phyloP scores from a whole-genome alignment of 2,797 vertebrate species.

The Acomys russatus region DNA sequence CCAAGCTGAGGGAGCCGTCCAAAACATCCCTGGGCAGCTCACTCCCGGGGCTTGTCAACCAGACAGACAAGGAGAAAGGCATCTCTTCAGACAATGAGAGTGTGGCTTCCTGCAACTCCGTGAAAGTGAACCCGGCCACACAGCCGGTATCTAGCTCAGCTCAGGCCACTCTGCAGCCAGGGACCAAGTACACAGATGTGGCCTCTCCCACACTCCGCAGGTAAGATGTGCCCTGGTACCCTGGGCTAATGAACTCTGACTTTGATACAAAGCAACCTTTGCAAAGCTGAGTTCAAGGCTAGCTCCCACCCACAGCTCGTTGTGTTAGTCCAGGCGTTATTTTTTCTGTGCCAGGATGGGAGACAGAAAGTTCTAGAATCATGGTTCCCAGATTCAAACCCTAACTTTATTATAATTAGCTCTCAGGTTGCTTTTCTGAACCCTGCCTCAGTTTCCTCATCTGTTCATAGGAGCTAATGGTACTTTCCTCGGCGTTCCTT shows the following conservation, averaged over 20 bases:
- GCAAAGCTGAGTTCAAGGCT: background rate
- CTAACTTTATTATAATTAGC: background rate
- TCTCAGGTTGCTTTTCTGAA: background rate
- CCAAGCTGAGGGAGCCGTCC: conserved; percentile 92
- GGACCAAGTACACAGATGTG: conserved; percentile 94
- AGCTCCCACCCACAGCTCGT: background rate
- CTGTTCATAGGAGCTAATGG: background rate
- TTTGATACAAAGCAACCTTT: background rate
- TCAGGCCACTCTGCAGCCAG: conserved; percentile 93
- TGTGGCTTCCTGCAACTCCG: conserved; percentile 91
- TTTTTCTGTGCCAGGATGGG: background rate
- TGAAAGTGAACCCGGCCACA: conserved; percentile 91
- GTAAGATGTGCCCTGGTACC: conserved; percentile 85
- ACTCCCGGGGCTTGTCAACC: conserved; percentile 92
- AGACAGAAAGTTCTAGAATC: conserved; percentile 26
- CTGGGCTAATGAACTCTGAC: background rate
- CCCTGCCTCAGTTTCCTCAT: conserved; percentile 33
- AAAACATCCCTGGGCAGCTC: conserved; percentile 89
- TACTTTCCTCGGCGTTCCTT: background rate
- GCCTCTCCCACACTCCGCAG: conserved; percentile 98
- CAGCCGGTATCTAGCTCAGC: conserved; percentile 90
- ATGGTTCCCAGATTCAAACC: background rate
- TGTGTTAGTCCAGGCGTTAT: background rate
- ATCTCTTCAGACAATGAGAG: conserved; percentile 94
- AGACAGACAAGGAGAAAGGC: conserved; percentile 98